Conservation (phyloP, 2,888 invertebrate genomes). For the Cryptocheilus praepositus region DNA sequence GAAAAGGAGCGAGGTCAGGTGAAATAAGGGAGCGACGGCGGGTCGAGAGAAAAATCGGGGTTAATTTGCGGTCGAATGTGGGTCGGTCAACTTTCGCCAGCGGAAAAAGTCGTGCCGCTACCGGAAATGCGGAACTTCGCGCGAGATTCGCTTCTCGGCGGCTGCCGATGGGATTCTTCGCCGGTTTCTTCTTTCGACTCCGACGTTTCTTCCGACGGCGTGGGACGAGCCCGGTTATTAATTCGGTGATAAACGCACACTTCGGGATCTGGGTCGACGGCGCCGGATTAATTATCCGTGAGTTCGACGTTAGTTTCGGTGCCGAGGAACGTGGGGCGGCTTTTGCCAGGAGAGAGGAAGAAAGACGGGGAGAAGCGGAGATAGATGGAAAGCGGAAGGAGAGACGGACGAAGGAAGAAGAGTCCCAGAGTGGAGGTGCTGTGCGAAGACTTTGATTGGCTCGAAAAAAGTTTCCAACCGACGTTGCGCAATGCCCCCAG, state of each 20-base stretch:
- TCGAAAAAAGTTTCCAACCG: constrained; percentile 1
- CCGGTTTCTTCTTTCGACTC: background rate
- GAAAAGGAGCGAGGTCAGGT: background rate
- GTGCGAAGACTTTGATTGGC: constrained; percentile 8
- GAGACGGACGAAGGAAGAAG: background rate
- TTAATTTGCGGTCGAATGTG: constrained; percentile 48
- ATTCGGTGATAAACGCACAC: constrained; percentile 16
- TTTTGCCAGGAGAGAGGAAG: background rate
- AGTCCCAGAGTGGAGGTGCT: background rate
- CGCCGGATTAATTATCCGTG: constrained; percentile 12
- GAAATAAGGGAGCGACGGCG: background rate
- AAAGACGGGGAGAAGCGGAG: background rate
- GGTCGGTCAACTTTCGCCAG: constrained; percentile 33
- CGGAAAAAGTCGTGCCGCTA: background rate
- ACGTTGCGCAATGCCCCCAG: too few relatives aligned
- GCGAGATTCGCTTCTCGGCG: background rate
- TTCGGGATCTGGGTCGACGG: constrained; percentile 15
- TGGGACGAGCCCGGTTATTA: constrained; percentile 10
- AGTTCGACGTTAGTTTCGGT: background rate
- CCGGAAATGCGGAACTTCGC: constrained; percentile 4
- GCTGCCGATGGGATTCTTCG: too few relatives aligned
- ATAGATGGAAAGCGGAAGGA: background rate
- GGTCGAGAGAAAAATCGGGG: constrained; percentile 33
- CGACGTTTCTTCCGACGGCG: background rate
- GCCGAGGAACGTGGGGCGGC: background rate